Base-by-base conservation (phyloP, 2,797 vertebrate genomes). In the Cichlasoma orientale region DNA sequence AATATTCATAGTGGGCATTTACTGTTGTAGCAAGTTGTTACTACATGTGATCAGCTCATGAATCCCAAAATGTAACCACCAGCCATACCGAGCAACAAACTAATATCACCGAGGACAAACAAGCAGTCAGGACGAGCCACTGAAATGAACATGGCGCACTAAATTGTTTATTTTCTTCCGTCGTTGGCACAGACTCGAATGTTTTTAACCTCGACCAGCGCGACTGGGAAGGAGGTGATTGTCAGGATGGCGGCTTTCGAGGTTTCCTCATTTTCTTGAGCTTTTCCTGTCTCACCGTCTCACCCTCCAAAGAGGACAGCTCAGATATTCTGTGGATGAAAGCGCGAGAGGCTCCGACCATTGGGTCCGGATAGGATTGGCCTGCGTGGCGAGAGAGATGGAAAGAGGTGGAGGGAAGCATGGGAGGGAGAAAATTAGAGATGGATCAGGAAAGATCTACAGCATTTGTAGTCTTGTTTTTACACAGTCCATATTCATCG, bases 311-410 rank as follows among this genome's bases (percentile, higher is more conserved):
- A 38, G 86, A 91, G 5, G 94, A 94, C 66, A 96, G 92, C 86
- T 96, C 94, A 1, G 92, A 90, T 56, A 96, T 86, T 76, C 94
- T 92, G 55, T 93, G 92, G 79, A 93, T 59, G 36, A 94, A 95
- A 19, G 91, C 88, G 50, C 89, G 84, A 3, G 94, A 53, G 14
- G 95, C 94, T 73, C 94, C 94, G 4, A 80, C 78, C 80, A 92
- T 14, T 0, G 95, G 94, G 84, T 96, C 95, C 11, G 88, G 79
- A 71, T 92, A 95, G 0, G 84, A 82, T 68, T 90, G 90, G 72
- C 21, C 95, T 95, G 79, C 4, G 61, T 3, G 21, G 61, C 19
- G 2, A 53, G 19, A 73, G 16, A 11, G 19, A 27, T 19, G 36
- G 38, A 52, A 18, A 38, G 23, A 52, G 8, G 54, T 25, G 19